phyloP scores from a whole-genome alignment of 1,140 invertebrate species.

The Drosophila subpulchrella region DNA sequence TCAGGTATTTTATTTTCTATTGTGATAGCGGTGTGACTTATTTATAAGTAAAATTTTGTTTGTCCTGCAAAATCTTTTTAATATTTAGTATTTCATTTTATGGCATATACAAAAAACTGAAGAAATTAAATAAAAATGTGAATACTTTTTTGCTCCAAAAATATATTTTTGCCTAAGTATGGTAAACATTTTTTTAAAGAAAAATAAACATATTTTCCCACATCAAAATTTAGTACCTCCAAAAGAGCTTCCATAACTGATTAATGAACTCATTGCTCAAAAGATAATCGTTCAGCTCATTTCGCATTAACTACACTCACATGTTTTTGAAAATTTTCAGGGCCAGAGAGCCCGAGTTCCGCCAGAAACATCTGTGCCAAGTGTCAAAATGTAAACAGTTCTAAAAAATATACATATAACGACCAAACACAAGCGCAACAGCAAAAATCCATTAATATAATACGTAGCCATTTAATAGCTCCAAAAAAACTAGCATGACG shows the following conservation, averaged over 20 bases:
- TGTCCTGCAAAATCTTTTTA: too few relatives aligned
- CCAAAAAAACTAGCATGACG: constrained; percentile 32
- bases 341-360: constrained; percentile 27
- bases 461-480: constrained; percentile 39
- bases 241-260: constrained; percentile 15
- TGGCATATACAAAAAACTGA: too few relatives aligned
- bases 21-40: too few relatives aligned
- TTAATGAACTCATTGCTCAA: constrained; percentile 35
- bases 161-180: too few relatives aligned
- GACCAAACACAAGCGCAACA: constrained; percentile 13
- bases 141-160: not conserved
- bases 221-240: not conserved
- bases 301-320: constrained; percentile 36
- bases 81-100: too few relatives aligned
- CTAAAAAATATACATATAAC: constrained; percentile 9
- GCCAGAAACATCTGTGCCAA: constrained; percentile 38
- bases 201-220: constrained; percentile 4
- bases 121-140: too few relatives aligned
- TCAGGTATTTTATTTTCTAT: not conserved
- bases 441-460: constrained; percentile 56
- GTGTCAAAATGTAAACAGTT: constrained; percentile 46
- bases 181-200: not conserved
- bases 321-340: constrained; percentile 37
- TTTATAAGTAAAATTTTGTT: too few relatives aligned
- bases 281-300: constrained; percentile 26